These are phyloP conservation scores for Gallirallus australis DNA, from an alignment of 2,797 vertebrate species.

Conservation along the genomic window DNA sequence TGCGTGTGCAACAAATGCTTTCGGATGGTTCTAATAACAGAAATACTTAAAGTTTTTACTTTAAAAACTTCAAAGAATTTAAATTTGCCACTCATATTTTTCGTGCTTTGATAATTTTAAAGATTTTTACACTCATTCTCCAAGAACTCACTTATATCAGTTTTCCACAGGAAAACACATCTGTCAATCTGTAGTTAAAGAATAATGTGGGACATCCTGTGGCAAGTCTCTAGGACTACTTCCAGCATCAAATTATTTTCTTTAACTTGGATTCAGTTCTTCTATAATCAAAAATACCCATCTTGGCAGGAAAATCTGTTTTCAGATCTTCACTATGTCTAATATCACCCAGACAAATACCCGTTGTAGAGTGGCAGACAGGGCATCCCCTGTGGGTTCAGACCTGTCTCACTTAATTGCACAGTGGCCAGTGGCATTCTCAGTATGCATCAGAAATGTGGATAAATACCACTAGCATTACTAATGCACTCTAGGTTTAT, in stretches of 20 bases:
- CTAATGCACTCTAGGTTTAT: neutral
- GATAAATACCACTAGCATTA: neutral
- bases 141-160: neutral
- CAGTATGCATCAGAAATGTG: neutral
- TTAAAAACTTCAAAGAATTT: neutral
- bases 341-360: neutral
- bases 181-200: neutral
- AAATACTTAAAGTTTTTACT: neutral
- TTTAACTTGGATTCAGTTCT: neutral
- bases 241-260: neutral
- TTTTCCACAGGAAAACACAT: neutral
- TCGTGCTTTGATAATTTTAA: constrained; percentile 25
- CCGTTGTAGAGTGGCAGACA: neutral
- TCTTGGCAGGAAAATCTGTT: neutral
- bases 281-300: neutral
- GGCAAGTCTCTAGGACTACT: neutral
- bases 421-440: neutral
- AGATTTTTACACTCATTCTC: neutral
- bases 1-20: neutral
- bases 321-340: neutral
- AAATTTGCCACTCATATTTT: constrained; percentile 22
- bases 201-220: neutral
- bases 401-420: neutral
- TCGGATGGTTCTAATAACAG: neutral
- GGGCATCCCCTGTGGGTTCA: neutral